phyloP scores from a whole-genome alignment of 2,888 invertebrate species.

The Volucella inanis region DNA sequence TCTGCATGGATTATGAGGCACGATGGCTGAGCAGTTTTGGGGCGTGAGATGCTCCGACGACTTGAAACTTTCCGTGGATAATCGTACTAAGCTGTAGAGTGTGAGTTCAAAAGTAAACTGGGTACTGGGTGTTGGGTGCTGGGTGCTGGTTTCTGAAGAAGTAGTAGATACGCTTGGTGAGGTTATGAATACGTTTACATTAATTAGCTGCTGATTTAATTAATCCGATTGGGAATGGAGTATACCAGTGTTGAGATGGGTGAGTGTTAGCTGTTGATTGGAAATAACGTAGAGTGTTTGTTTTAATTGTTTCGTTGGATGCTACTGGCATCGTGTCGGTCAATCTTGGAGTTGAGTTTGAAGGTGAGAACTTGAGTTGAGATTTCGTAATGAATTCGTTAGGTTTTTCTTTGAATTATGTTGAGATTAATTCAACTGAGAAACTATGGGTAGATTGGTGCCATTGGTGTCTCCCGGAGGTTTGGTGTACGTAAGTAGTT shows the following conservation, averaged over 20 bases:
- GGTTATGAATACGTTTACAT: slow-evolving; percentile 77
- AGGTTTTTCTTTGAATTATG: too few relatives aligned
- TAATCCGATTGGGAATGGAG: slow-evolving; percentile 76
- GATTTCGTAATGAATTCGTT: slow-evolving; percentile 26
- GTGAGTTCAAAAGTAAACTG: slow-evolving; percentile 1
- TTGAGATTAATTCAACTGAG: too few relatives aligned
- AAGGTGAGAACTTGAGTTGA: slow-evolving; percentile 31
- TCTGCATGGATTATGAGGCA: slow-evolving; percentile 59
- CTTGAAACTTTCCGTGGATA: slow-evolving; percentile 53
- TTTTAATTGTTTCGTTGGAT: slow-evolving; percentile 46
- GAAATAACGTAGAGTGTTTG: slow-evolving; percentile 38
- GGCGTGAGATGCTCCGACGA: slow-evolving; percentile 58
- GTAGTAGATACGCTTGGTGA: slow-evolving; percentile 18
- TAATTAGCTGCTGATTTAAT: slow-evolving; percentile 82
- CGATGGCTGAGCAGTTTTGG: slow-evolving; percentile 67
- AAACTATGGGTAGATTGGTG: too few relatives aligned
- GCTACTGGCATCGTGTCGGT: too few relatives aligned
- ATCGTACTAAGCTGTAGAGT: slow-evolving; percentile 52
- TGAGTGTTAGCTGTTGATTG: slow-evolving; percentile 50
- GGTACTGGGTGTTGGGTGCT: neutral
- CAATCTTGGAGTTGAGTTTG: too few relatives aligned
- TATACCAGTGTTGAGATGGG: slow-evolving; percentile 9
- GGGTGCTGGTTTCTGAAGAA: neutral
- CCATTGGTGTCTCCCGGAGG: too few relatives aligned
- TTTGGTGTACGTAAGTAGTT: too few relatives aligned